Evolutionary conservation across 2,113 vertebrate genomes (phyloP), one percentile per base, ranked within the genome.

Genomic region (Corynorhinus townsendii): DNA sequence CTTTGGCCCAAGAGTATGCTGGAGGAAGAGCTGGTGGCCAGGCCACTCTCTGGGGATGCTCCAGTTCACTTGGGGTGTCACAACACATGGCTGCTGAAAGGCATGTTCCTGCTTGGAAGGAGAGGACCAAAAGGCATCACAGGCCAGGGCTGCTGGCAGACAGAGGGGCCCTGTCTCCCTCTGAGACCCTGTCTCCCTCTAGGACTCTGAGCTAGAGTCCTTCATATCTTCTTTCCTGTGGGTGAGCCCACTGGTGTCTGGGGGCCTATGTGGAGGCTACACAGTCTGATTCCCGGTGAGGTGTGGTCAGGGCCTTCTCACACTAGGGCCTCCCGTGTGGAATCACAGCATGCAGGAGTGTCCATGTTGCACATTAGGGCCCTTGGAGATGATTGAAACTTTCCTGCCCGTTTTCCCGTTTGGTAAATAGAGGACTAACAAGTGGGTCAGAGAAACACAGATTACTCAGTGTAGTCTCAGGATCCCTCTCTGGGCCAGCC

Each of bases 351-450:
- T n/a, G 30, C 20, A 12, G 6, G 19, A 77, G 38, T 82, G 7
- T 33, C n/a, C 0, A 0, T 43, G 33, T 47, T 33, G n/a, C 35
- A 24, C 26, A 0, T 15, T 12, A 12, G 56, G 43, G 43, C 9
- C 14, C 59, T 62, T 33, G 1, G 19, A 73, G 38, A 22, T 68
- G 30, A 81, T 16, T 71, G 26, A 30, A 20, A 30, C 30, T 40
- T 77, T 90, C 40, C 40, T 49, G 30, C 40, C 47, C 4, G 0
- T 33, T 71, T 76, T 85, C 33, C 17, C 76, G 15, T 69, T 68
- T 90, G 40, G 40, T 33, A 30, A 91, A 62, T 19, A n/a, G 56
- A 87, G 49, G 68, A 62, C 47, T 33, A 64, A 49, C 0, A 19
- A 33, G 26, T 43, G 4, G 38, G 26, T 43, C 16, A 10, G 45